Percentiles rank a stretch among this genome's conserved stretches.
These are phyloP conservation scores for Drosophila fuyamai DNA, from an alignment of 1,140 invertebrate genomes.

Conservation along the genomic window DNA sequence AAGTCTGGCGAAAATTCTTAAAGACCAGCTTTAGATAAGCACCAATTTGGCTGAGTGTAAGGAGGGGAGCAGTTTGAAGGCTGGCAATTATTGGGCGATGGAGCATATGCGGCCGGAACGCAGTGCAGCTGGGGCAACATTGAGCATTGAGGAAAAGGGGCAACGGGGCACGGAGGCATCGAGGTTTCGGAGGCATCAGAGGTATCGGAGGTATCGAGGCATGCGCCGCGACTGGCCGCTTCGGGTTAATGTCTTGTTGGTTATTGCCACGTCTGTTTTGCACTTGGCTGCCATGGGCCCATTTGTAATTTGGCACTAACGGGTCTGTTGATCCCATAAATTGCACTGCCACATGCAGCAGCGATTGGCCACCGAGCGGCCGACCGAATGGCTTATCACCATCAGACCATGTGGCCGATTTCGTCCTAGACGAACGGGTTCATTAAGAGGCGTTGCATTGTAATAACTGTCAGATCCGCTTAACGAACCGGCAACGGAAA, in stretches of 20 bases:
- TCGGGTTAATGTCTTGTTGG: constrained; percentile 82
- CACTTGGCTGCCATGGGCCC: constrained; percentile 65
- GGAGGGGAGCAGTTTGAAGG: neutral
- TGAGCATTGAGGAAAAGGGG: constrained; percentile 30
- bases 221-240: constrained; percentile 45
- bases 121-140: constrained; percentile 45
- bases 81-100: constrained; percentile 66
- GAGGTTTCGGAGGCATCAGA: constrained; percentile 8
- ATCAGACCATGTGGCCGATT: constrained; percentile 26
- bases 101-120: constrained; percentile 64
- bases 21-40: neutral
- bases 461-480: constrained; percentile 73
- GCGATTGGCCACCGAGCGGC: constrained; percentile 10
- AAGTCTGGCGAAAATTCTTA: too few species aligned
- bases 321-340: constrained; percentile 80
- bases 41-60: constrained; percentile 1
- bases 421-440: constrained; percentile 60
- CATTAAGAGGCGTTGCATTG: constrained; percentile 56
- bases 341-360: constrained; percentile 50
- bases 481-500: constrained; percentile 37
- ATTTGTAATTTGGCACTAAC: constrained; percentile 82
- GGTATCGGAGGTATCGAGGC: constrained; percentile 33
- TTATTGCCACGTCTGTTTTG: constrained; percentile 71
- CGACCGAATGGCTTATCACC: constrained; percentile 30
- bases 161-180: constrained; percentile 25